Conservation (phyloP, 2,113 vertebrate species). For the Fulica atra region DNA sequence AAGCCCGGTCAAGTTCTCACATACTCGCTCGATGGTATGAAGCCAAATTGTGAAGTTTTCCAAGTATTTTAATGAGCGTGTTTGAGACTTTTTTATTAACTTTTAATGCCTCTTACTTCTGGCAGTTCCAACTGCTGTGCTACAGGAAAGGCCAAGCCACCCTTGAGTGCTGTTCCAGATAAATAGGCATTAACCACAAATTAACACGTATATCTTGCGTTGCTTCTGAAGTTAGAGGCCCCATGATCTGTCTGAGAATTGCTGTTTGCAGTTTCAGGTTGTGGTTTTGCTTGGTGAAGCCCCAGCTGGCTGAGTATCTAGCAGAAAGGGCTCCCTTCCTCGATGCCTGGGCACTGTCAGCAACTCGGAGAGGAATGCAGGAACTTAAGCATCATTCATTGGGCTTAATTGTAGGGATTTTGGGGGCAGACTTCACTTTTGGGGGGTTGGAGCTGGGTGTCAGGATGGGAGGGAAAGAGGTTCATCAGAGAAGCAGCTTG, state of each 20-base stretch:
- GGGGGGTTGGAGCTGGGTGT: not conserved
- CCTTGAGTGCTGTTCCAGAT: constrained; percentile 26
- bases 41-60: constrained; percentile 49
- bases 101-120: constrained; percentile 30
- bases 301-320: not conserved
- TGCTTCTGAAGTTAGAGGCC: constrained; percentile 1
- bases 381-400: not conserved
- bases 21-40: not conserved
- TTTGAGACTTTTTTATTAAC: constrained; percentile 59
- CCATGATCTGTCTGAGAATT: not conserved
- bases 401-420: not conserved
- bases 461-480: not conserved
- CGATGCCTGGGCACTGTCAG: accelerated
- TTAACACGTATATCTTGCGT: constrained; percentile 6
- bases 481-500: not conserved
- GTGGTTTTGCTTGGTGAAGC: not conserved
- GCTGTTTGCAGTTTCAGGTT: not conserved
- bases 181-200: constrained; percentile 41
- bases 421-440: not conserved
- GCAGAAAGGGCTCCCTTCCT: not conserved
- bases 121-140: constrained; percentile 13
- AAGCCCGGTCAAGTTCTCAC: constrained; percentile 46
- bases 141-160: constrained; percentile 21
- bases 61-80: constrained; percentile 40
- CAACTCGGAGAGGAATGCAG: not conserved